Percentiles rank a stretch among this genome's conserved stretches.
Evolutionary conservation across 2,888 invertebrate genomes (phyloP).

Genomic region (Eupeodes luniger): DNA sequence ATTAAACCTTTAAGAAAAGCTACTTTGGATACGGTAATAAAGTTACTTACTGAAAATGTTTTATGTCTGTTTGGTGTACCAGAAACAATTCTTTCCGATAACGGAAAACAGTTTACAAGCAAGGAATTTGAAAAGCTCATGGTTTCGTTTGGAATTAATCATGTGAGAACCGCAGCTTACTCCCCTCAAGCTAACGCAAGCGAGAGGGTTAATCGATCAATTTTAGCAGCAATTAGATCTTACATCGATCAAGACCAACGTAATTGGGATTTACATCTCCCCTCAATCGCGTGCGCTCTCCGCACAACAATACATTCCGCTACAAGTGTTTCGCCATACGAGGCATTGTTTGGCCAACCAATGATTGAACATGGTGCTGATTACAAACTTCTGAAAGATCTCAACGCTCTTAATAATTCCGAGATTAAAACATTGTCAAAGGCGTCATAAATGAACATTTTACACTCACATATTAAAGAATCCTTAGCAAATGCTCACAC

Average conservation of each 20-base stretch:
- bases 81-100: conserved; percentile 72
- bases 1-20: too few species aligned
- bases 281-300: conserved; percentile 10
- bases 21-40: too few species aligned
- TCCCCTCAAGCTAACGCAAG: background rate
- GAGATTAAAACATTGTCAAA: too few species aligned
- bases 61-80: conserved; percentile 77
- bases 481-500: too few species aligned
- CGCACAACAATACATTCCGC: background rate
- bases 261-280: background rate
- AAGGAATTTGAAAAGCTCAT: conserved; percentile 55
- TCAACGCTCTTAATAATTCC: too few species aligned
- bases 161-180: conserved; percentile 72
- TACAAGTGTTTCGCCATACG: background rate
- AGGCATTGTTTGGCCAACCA: too few species aligned
- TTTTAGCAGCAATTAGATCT: conserved; percentile 70
- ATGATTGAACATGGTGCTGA: too few species aligned
- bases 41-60: background rate
- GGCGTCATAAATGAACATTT: too few species aligned
- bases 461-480: too few species aligned
- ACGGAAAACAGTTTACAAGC: conserved; percentile 77
- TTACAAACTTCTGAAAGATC: too few species aligned
- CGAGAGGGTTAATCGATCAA: background rate
- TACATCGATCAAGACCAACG: conserved; percentile 10
- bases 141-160: conserved; percentile 50